phyloP scores from a whole-genome alignment of 2,888 invertebrate genomes.

The Eupithecia exiguata region DNA sequence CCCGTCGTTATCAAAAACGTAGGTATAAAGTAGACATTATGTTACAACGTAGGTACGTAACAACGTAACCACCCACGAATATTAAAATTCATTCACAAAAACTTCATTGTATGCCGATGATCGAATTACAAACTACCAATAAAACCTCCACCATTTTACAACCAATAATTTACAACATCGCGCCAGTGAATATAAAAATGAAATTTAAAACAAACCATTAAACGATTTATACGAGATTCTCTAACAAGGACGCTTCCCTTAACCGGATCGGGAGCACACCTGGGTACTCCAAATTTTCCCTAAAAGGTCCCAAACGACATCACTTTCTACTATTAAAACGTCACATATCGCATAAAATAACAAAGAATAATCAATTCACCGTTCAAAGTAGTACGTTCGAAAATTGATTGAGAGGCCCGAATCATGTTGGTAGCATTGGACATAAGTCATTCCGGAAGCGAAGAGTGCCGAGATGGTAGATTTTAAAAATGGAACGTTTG shows the following conservation, averaged over 20 bases:
- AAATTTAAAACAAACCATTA: conserved; percentile 84
- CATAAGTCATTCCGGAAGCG: conserved; percentile 82
- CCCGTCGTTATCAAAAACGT: neutral
- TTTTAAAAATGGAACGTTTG: conserved; percentile 85
- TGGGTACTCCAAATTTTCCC: conserved; percentile 82
- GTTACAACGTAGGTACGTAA: neutral
- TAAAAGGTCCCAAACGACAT: conserved; percentile 82
- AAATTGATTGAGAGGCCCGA: conserved; percentile 48
- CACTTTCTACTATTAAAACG: conserved; percentile 47
- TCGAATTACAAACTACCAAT: conserved; percentile 69
- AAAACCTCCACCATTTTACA: conserved; percentile 69
- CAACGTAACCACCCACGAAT: conserved; percentile 59
- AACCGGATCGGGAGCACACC: conserved; percentile 84
- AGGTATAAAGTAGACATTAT: neutral
- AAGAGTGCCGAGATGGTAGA: conserved; percentile 82
- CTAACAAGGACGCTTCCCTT: conserved; percentile 83
- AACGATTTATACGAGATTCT: conserved; percentile 81
- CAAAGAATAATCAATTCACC: conserved; percentile 47
- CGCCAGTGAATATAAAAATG: conserved; percentile 76
- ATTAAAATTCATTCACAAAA: conserved; percentile 55
- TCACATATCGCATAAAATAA: conserved; percentile 47
- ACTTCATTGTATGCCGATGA: conserved; percentile 55
- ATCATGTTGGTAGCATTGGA: conserved; percentile 69
- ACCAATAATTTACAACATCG: conserved; percentile 76
- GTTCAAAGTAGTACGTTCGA: conserved; percentile 39